Conservation (phyloP, 2,797 vertebrate species). For the Tangara arthus region DNA sequence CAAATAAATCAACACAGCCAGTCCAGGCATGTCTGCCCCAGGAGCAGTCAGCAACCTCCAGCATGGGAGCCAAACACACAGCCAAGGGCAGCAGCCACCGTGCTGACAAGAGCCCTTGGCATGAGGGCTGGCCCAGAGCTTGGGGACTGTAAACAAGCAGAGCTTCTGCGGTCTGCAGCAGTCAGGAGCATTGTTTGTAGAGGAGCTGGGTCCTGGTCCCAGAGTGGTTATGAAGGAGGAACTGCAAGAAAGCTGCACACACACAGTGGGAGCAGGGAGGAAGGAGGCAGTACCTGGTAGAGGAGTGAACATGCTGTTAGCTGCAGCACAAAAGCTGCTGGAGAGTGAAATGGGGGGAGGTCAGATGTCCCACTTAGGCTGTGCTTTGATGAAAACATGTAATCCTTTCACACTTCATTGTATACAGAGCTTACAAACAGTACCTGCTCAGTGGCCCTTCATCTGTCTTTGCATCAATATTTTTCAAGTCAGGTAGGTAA, state of each 20-base stretch:
- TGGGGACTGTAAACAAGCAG: not conserved
- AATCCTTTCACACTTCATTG: not conserved
- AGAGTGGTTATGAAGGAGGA: not conserved
- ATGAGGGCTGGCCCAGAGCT: not conserved
- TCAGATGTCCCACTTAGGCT: not conserved
- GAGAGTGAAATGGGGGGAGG: not conserved
- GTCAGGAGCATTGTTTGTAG: not conserved
- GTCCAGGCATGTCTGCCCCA: not conserved
- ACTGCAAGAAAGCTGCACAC: slow-evolving; percentile 21
- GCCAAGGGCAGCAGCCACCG: not conserved
- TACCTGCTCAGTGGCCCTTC: not conserved
- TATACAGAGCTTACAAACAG: not conserved
- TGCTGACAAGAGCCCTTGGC: not conserved
- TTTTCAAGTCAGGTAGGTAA: not conserved
- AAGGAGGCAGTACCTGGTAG: not conserved
- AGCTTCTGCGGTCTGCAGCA: not conserved
- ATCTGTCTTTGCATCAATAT: not conserved
- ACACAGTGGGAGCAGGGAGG: not conserved
- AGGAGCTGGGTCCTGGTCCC: slow-evolving; percentile 7
- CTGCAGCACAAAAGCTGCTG: not conserved
- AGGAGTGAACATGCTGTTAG: not conserved
- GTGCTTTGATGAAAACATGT: not conserved
- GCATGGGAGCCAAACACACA: not conserved
- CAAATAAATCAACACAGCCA: not conserved
- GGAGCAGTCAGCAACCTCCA: not conserved